phyloP scores from a whole-genome alignment of 2,113 vertebrate species.

The Lates calcarifer region DNA sequence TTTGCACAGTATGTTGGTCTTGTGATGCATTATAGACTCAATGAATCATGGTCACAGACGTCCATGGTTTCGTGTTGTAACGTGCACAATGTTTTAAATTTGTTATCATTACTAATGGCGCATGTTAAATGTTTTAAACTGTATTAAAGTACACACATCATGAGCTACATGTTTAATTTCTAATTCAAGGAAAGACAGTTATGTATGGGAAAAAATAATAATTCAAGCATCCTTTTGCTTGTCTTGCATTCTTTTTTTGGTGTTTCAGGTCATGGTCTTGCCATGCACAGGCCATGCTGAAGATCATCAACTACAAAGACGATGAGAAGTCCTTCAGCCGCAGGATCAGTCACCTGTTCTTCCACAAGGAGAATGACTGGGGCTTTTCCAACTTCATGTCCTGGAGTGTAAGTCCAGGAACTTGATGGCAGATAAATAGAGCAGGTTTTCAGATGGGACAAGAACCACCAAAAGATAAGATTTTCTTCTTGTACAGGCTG shows the following conservation, averaged over 20 bases:
- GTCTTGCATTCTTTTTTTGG: not conserved
- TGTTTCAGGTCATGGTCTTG: slow-evolving; percentile 96
- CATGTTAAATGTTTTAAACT: not conserved
- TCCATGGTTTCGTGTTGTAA: not conserved
- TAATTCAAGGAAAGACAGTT: not conserved
- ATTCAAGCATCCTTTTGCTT: too few species aligned
- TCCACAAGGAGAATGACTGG: slow-evolving; percentile 99
- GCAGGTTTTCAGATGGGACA: not conserved
- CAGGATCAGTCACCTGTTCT: slow-evolving; percentile 98
- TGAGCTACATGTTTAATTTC: too few species aligned
- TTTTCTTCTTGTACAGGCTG: not conserved
- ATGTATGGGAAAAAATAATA: not conserved
- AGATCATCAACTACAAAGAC: slow-evolving; percentile 99
- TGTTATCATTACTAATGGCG: not conserved
- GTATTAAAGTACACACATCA: too few species aligned
- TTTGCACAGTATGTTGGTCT: not conserved
- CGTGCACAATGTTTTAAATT: not conserved
- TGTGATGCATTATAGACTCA: not conserved
- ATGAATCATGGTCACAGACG: not conserved
- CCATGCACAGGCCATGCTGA: slow-evolving; percentile 98
- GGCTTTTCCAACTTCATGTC: slow-evolving; percentile 99
- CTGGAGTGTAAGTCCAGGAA: slow-evolving; percentile 94
- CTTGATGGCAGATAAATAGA: not conserved
- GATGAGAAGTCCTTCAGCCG: slow-evolving; percentile 99
- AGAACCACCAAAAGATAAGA: not conserved